Conservation (phyloP, 2,797 vertebrate genomes). For the Eulemur albifrons region DNA sequence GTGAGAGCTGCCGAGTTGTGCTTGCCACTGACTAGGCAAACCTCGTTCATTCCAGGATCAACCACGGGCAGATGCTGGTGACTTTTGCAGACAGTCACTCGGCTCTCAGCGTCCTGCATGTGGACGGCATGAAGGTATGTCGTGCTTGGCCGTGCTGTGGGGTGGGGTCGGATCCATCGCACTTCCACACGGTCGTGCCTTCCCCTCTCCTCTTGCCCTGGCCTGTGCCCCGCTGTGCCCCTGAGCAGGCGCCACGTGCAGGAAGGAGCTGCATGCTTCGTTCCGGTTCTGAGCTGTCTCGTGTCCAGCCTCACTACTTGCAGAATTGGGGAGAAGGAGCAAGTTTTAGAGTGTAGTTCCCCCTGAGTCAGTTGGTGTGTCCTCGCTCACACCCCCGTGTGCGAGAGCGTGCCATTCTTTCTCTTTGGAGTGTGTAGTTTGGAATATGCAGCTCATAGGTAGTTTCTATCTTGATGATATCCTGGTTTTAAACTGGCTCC, state of each 20-base stretch:
- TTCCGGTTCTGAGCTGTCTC: not conserved
- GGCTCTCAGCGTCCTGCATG: slow-evolving; percentile 85
- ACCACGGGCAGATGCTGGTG: slow-evolving; percentile 87
- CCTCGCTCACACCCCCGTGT: rapidly evolving
- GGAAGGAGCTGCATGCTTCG: not conserved
- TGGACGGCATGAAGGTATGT: slow-evolving; percentile 86
- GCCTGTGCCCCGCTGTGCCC: too few relatives aligned
- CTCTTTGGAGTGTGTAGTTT: not conserved
- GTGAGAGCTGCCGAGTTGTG: rapidly evolving
- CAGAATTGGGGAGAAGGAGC: not conserved
- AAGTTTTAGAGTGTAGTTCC: rapidly evolving
- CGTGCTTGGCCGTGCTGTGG: rapidly evolving
- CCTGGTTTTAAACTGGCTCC: not conserved
- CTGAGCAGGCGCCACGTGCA: rapidly evolving
- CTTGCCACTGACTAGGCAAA: not conserved
- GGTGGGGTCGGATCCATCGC: rapidly evolving
- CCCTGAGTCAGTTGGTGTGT: rapidly evolving
- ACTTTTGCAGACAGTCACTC: slow-evolving; percentile 88
- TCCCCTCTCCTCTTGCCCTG: not conserved
- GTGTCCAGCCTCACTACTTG: not conserved
- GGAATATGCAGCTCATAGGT: not conserved
- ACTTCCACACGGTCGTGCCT: rapidly evolving
- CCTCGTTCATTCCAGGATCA: slow-evolving; percentile 81
- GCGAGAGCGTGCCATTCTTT: not conserved
- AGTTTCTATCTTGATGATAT: not conserved